These are phyloP conservation scores for Augiades crinisus DNA, from an alignment of 2,888 invertebrate genomes.

Conservation along the genomic window DNA sequence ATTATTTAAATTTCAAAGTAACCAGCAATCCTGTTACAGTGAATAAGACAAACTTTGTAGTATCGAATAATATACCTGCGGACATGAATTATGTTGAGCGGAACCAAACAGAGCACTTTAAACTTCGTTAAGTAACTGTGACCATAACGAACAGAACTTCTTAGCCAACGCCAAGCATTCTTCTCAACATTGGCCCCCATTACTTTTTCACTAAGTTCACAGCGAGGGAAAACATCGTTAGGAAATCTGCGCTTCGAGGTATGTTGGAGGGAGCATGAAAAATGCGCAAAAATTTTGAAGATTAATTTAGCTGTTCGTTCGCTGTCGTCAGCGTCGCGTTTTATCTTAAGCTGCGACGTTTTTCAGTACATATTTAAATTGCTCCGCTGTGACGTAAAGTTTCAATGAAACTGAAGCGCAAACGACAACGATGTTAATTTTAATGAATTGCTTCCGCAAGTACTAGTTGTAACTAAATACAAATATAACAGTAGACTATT, in stretches of 20 bases:
- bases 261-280: constrained; percentile 14
- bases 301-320: constrained; percentile 13
- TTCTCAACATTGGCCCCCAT: constrained; percentile 1
- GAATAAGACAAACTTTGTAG: too few species aligned
- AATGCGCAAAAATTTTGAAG: constrained; percentile 18
- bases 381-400: too few species aligned
- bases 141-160: constrained; percentile 1
- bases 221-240: constrained; percentile 29
- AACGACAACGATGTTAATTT: too few species aligned
- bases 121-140: constrained; percentile 1
- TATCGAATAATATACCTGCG: neutral
- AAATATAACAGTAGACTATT: too few species aligned
- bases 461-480: too few species aligned
- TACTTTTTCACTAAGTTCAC: constrained; percentile 4
- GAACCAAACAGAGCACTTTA: constrained; percentile 1
- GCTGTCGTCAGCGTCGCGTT: neutral
- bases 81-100: neutral
- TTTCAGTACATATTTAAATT: constrained; percentile 1
- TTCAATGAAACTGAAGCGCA: too few species aligned
- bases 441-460: too few species aligned
- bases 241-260: constrained; percentile 19
- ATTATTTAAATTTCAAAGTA: too few species aligned
- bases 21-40: too few species aligned
- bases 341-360: neutral
- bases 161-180: neutral